Percentiles rank a stretch among this genome's conserved stretches.
These are phyloP conservation scores for Eurytemora carolleeae DNA, from an alignment of 1,140 invertebrate genomes.

Conservation along the genomic window DNA sequence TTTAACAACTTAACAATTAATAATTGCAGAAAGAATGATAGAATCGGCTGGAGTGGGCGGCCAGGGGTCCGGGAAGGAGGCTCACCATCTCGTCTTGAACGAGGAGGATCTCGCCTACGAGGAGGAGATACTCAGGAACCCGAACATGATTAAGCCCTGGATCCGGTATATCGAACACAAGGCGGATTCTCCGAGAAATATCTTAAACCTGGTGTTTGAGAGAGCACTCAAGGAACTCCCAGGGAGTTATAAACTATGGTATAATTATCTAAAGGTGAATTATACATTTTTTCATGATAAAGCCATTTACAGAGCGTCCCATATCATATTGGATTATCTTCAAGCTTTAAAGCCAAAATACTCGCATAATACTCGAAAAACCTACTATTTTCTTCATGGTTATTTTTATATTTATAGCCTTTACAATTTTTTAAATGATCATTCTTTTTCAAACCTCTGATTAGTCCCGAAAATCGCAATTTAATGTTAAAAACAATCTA, in stretches of 20 bases:
- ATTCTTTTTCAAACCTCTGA: too few species aligned
- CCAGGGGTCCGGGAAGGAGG: not conserved
- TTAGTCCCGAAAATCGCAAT: too few species aligned
- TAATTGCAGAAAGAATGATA: too few species aligned
- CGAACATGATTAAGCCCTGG: slow-evolving; percentile 94
- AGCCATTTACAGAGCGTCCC: too few species aligned
- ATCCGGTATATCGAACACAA: slow-evolving; percentile 90
- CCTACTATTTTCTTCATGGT: too few species aligned
- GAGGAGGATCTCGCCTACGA: slow-evolving; percentile 92
- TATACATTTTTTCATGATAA: not conserved
- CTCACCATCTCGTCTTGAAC: slow-evolving; percentile 30
- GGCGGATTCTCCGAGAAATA: slow-evolving; percentile 53
- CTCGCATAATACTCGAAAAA: too few species aligned
- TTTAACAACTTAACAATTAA: too few species aligned
- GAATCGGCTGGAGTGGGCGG: not conserved
- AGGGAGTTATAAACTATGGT: slow-evolving; percentile 96
- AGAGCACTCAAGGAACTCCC: slow-evolving; percentile 85
- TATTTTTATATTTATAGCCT: too few species aligned
- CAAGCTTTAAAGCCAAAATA: too few species aligned
- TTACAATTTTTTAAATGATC: too few species aligned
- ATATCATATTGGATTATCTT: too few species aligned
- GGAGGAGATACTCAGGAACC: slow-evolving; percentile 91
- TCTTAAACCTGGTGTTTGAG: slow-evolving; percentile 82
- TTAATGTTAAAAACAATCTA: too few species aligned
- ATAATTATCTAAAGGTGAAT: slow-evolving; percentile 71